Evolutionary conservation across 2,797 vertebrate species (phyloP).

Genomic region (Carapus acus): DNA sequence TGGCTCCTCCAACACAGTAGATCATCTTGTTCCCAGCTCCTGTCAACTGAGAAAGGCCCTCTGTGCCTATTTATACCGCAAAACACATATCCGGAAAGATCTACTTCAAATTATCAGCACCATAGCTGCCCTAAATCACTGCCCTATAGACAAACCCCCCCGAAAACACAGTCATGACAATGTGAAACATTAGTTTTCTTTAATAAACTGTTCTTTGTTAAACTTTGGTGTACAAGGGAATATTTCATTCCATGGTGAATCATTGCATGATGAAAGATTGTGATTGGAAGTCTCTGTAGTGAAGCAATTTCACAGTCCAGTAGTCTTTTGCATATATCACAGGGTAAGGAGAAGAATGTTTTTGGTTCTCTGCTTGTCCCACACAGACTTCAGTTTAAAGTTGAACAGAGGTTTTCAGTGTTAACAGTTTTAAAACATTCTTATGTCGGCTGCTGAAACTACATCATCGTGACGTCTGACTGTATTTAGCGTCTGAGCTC

Average conservation of each 20-base stretch:
- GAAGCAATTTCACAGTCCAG: slow-evolving; percentile 15
- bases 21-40: slow-evolving; percentile 37
- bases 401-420: no score
- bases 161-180: no score
- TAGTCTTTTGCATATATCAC: slow-evolving; percentile 44
- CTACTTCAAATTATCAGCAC: slow-evolving; percentile 3
- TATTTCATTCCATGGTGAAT: no score
- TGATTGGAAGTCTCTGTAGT: slow-evolving; percentile 12
- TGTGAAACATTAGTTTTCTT: no score
- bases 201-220: no score
- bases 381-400: no score
- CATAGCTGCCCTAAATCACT: neutral
- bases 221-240: no score
- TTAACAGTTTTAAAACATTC: slow-evolving; percentile 1
- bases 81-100: neutral
- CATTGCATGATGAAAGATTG: slow-evolving; percentile 14
- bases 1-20: slow-evolving; percentile 35
- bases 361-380: neutral
- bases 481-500: neutral
- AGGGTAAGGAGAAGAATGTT: neutral
- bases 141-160: neutral
- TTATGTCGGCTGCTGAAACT: neutral
- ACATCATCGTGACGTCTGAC: slow-evolving; percentile 12
- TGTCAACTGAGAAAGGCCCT: slow-evolving; percentile 28
- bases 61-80: slow-evolving; percentile 28